Conservation (phyloP, 2,888 invertebrate genomes). For the Protula sp. region DNA sequence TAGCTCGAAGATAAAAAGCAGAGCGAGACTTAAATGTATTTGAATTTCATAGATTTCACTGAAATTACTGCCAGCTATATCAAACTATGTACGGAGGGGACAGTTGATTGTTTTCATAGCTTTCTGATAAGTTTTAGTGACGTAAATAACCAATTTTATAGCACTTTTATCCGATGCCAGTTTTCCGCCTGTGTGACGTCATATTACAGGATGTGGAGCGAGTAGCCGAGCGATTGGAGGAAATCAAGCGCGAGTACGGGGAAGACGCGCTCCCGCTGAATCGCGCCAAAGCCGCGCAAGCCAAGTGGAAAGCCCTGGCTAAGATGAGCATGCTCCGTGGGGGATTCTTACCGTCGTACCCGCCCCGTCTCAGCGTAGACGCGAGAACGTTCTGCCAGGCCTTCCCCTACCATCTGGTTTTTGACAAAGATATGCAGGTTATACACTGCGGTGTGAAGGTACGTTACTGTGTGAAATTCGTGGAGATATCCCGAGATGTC, state of each 20-base stretch:
- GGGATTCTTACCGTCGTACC: slow-evolving; percentile 22
- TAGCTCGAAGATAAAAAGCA: no score
- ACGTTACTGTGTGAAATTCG: background rate
- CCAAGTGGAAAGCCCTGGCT: slow-evolving; percentile 34
- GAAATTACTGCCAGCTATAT: no score
- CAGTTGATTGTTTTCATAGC: no score
- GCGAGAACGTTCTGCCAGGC: slow-evolving; percentile 33
- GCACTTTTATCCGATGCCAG: no score
- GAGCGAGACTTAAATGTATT: no score
- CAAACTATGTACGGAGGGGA: no score
- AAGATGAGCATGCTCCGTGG: slow-evolving; percentile 30
- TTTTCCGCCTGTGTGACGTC: no score
- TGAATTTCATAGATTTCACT: no score
- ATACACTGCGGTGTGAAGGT: slow-evolving; percentile 28
- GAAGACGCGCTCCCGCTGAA: slow-evolving; percentile 34
- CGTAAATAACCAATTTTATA: no score
- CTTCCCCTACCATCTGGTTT: slow-evolving; percentile 35
- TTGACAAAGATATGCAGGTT: slow-evolving; percentile 30
- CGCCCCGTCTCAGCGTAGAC: slow-evolving; percentile 8
- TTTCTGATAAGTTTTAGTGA: no score
- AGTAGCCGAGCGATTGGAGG: slow-evolving; percentile 29
- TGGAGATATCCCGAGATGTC: slow-evolving; percentile 9
- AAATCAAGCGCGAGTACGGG: slow-evolving; percentile 31
- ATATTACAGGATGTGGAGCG: slow-evolving; percentile 38
- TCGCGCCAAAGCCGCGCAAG: slow-evolving; percentile 26